These are phyloP conservation scores for Mobula birostris DNA, from an alignment of 2,113 vertebrate species.

Conservation along the genomic window DNA sequence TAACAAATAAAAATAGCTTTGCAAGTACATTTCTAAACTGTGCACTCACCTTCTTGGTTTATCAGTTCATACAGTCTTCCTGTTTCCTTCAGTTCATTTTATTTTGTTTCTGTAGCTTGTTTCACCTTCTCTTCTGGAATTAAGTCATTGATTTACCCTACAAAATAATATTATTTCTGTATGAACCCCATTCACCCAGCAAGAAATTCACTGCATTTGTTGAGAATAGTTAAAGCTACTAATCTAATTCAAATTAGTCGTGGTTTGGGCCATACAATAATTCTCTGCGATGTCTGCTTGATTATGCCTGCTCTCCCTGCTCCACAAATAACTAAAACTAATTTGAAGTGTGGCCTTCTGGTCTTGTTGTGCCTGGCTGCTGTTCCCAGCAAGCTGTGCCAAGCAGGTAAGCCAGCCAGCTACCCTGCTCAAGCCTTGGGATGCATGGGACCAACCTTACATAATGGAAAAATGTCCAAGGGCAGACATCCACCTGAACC, in stretches of 20 bases:
- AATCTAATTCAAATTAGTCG: not conserved
- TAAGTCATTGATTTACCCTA: not conserved
- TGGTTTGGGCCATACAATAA: not conserved
- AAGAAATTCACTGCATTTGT: not conserved
- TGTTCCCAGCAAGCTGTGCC: not conserved
- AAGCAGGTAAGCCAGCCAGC: not conserved
- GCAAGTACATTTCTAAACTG: no score
- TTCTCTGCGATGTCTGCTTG: not conserved
- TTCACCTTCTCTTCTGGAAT: not conserved
- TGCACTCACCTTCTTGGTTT: no score
- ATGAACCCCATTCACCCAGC: not conserved
- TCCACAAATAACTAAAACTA: not conserved
- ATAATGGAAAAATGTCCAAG: no score
- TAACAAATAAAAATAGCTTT: no score
- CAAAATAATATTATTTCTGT: not conserved
- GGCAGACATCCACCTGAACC: no score
- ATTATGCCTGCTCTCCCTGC: not conserved
- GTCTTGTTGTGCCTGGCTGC: not conserved
- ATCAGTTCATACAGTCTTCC: no score
- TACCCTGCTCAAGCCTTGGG: not conserved
- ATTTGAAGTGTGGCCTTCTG: not conserved
- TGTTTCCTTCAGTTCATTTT: not conserved
- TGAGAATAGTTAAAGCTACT: not conserved
- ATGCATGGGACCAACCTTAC: no score
- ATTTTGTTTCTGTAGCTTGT: not conserved